Conservation (phyloP, 2,888 invertebrate genomes). For the Melipona bicolor region DNA sequence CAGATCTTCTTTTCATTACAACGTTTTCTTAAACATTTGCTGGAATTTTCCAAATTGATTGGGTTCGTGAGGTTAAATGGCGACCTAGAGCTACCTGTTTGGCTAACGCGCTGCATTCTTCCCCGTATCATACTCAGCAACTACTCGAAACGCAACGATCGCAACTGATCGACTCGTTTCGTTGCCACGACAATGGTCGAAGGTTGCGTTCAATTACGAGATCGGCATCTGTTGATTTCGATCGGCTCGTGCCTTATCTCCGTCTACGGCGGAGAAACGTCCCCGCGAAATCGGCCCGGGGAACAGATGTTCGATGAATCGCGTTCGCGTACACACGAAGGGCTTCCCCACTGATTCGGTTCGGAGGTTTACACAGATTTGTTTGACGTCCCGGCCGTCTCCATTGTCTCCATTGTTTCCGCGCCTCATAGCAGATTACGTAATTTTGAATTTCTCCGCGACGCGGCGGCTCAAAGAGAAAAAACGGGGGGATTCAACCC, state of each 20-base stretch:
- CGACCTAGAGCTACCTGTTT: too few species aligned
- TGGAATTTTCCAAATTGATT: too few species aligned
- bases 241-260: constrained; percentile 54
- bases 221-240: constrained; percentile 55
- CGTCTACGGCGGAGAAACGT: constrained; percentile 9
- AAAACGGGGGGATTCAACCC: background rate
- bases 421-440: constrained; percentile 72
- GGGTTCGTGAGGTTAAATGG: too few species aligned
- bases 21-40: too few species aligned
- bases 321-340: constrained; percentile 31
- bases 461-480: background rate
- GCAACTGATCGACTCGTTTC: background rate
- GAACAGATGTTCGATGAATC: constrained; percentile 78
- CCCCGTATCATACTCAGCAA: background rate
- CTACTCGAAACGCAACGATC: background rate
- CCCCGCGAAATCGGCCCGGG: constrained; percentile 59
- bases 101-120: too few species aligned
- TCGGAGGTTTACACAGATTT: constrained; percentile 75
- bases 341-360: constrained; percentile 39
- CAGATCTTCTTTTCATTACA: too few species aligned
- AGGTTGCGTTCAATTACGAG: constrained; percentile 39
- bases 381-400: constrained; percentile 75
- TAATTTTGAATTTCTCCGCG: constrained; percentile 76
- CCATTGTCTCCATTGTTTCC: constrained; percentile 78
- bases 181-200: background rate